A percentile compares a stretch with the other conserved stretches of the same genome.
phyloP scores from a whole-genome alignment of 2,888 invertebrate species.

The Taphrorychus bicolor region DNA sequence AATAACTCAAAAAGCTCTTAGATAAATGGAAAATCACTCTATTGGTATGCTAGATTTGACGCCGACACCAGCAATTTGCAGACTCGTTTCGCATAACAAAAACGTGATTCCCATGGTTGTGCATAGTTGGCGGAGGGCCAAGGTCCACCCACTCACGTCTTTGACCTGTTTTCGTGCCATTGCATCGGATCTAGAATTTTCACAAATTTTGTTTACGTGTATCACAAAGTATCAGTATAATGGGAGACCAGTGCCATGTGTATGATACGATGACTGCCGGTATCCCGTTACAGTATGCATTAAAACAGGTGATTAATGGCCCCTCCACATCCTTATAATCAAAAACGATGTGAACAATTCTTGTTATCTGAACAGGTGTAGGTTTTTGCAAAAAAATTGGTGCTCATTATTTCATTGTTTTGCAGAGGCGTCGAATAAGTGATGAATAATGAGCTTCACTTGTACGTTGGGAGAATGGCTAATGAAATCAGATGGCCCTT shows the following conservation, averaged over 20 bases:
- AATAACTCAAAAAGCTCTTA: too few species aligned
- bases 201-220: background rate
- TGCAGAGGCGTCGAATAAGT: constrained; percentile 7
- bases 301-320: background rate
- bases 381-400: background rate
- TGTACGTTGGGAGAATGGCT: background rate
- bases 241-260: too few species aligned
- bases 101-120: constrained; percentile 29
- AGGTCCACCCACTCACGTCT: constrained; percentile 45
- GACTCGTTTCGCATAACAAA: constrained; percentile 30
- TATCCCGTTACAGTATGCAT: background rate
- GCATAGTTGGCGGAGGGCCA: constrained; percentile 31
- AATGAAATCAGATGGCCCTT: too few species aligned
- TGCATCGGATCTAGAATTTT: background rate
- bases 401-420: constrained; percentile 9
- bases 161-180: constrained; percentile 40
- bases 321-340: background rate
- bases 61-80: constrained; percentile 10
- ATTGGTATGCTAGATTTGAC: background rate
- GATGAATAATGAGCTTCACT: constrained; percentile 1
- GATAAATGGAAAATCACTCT: background rate
- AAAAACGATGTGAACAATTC: background rate
- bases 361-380: background rate
- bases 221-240: too few species aligned
- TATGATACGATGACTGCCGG: too few species aligned